These are phyloP conservation scores for Fopius arisanus DNA, from an alignment of 1,140 invertebrate species.

Conservation along the genomic window DNA sequence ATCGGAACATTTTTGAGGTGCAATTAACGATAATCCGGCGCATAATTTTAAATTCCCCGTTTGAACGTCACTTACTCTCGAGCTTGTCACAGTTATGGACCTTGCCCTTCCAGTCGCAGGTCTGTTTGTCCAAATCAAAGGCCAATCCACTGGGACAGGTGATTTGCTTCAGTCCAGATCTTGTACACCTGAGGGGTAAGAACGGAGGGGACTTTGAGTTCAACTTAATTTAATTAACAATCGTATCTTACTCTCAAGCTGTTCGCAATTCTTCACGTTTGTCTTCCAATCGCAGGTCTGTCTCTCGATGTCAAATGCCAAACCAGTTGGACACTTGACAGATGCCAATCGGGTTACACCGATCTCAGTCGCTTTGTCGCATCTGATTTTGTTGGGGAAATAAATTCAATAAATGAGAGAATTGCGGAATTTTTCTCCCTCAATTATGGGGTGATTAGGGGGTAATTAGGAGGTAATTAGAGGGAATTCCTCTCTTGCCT, in stretches of 20 bases:
- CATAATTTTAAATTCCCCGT: slow-evolving; percentile 41
- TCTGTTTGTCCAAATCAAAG: slow-evolving; percentile 97
- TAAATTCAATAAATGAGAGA: not conserved
- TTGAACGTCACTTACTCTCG: slow-evolving; percentile 85
- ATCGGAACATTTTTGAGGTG: slow-evolving; percentile 8
- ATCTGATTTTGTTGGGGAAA: slow-evolving; percentile 68
- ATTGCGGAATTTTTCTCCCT: no score
- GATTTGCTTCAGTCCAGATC: slow-evolving; percentile 91
- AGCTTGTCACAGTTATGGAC: slow-evolving; percentile 94
- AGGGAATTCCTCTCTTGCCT: no score
- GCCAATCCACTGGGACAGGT: slow-evolving; percentile 92
- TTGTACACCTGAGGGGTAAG: slow-evolving; percentile 79
- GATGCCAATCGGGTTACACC: slow-evolving; percentile 84
- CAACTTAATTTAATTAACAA: slow-evolving; percentile 17
- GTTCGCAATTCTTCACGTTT: slow-evolving; percentile 94
- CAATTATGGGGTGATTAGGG: not conserved
- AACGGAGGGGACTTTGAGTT: slow-evolving; percentile 55
- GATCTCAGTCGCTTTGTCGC: slow-evolving; percentile 87
- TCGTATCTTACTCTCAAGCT: slow-evolving; percentile 88
- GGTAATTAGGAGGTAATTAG: not conserved
- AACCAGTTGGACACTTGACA: slow-evolving; percentile 86
- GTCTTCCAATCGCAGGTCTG: slow-evolving; percentile 97
- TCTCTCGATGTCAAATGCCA: slow-evolving; percentile 93
- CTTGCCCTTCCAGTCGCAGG: slow-evolving; percentile 97
- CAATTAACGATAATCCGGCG: slow-evolving; percentile 24